phyloP scores from a whole-genome alignment of 2,888 invertebrate genomes.

The Halictus ligatus region DNA sequence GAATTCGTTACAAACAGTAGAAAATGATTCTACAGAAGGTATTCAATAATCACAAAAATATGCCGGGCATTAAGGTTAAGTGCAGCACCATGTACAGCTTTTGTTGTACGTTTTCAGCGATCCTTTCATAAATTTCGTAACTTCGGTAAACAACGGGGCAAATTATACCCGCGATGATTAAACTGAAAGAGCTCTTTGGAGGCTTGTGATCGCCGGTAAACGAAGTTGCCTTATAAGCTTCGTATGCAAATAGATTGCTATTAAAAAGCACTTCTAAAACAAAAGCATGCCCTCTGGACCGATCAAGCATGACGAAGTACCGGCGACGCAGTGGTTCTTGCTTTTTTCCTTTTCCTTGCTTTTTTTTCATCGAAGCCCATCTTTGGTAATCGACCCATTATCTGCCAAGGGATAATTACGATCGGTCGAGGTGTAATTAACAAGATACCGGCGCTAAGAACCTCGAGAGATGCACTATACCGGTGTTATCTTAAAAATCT shows the following conservation, averaged over 20 bases:
- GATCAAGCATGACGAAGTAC: constrained; percentile 61
- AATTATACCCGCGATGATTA: background rate
- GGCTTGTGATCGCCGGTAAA: background rate
- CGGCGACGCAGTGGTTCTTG: constrained; percentile 53
- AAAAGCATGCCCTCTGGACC: constrained; percentile 11
- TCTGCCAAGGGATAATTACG: constrained; percentile 75
- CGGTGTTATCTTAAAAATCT: constrained; percentile 67
- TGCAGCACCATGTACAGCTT: background rate
- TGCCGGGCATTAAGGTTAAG: background rate
- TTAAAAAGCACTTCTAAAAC: constrained; percentile 33
- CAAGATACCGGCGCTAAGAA: constrained; percentile 69
- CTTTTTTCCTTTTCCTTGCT: constrained; percentile 2
- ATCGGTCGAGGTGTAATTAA: constrained; percentile 76
- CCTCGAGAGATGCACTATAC: constrained; percentile 50
- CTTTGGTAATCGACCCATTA: constrained; percentile 77
- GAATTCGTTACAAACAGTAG: no score
- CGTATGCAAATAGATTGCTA: constrained; percentile 28
- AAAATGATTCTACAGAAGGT: no score
- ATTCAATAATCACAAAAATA: background rate
- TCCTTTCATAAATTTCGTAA: background rate
- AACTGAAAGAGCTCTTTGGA: background rate
- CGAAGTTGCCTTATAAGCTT: constrained; percentile 18
- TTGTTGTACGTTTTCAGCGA: background rate
- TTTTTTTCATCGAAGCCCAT: constrained; percentile 37
- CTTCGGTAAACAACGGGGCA: background rate